These are phyloP conservation scores for Boleophthalmus pectinirostris DNA, from an alignment of 2,113 vertebrate species.

Conservation along the genomic window DNA sequence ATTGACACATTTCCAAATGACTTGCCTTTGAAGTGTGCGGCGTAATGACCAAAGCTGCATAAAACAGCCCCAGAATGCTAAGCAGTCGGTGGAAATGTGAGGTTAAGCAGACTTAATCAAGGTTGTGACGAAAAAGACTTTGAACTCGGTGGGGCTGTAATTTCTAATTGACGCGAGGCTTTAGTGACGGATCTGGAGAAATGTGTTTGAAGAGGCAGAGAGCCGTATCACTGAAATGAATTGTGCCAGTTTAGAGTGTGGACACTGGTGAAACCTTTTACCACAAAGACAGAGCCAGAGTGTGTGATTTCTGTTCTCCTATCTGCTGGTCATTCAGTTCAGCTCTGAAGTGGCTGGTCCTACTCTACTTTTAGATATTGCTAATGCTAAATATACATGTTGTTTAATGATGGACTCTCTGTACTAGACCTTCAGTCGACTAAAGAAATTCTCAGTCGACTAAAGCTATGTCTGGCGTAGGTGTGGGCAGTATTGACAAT, in stretches of 20 bases:
- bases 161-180: slow-evolving; percentile 72
- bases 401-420: background rate
- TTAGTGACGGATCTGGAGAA: slow-evolving; percentile 76
- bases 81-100: slow-evolving; percentile 74
- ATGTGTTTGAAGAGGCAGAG: slow-evolving; percentile 66
- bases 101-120: slow-evolving; percentile 79
- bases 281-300: slow-evolving; percentile 7
- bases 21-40: slow-evolving; percentile 81
- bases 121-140: slow-evolving; percentile 75
- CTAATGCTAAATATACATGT: background rate
- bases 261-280: slow-evolving; percentile 25
- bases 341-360: background rate
- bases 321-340: slow-evolving; percentile 66
- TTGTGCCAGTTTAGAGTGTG: slow-evolving; percentile 34
- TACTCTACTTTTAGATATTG: slow-evolving; percentile 87
- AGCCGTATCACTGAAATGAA: slow-evolving; percentile 35
- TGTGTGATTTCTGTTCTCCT: slow-evolving; percentile 62
- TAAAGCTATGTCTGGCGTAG: no score
- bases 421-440: background rate
- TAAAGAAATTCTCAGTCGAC: no score
- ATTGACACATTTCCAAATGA: slow-evolving; percentile 81
- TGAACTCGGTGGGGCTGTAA: slow-evolving; percentile 76
- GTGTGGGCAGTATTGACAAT: no score
- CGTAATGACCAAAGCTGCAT: slow-evolving; percentile 82
- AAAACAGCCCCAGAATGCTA: slow-evolving; percentile 82